Evolutionary conservation across 2,113 vertebrate species (phyloP), one percentile per base, ranked within the genome.

Genomic region (Variabilichromis moorii): DNA sequence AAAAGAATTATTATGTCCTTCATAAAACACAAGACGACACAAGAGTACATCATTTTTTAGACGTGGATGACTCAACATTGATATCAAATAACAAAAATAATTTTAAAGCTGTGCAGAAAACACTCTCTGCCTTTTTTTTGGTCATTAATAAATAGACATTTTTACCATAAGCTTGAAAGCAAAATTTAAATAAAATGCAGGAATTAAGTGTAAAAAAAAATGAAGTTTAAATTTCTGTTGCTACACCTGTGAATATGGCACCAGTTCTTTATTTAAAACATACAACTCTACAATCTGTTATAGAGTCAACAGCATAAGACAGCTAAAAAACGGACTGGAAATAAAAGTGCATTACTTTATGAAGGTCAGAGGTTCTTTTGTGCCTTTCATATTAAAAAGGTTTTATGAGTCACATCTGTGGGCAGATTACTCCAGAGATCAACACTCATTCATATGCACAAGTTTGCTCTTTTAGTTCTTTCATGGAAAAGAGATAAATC

Each of bases 41-140:
- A 73, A 45, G 21, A 73, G 68, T 28, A 73, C 5, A 28, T 1
- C 8, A 7, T 10, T 16, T 2, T 73, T 2, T 45, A 45, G 40
- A 5, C 2, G 0, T 73, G 21, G 13, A 26, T 73, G 40, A 17
- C 0, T 45, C 21, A 16, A 7, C 68, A 26, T 4, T 17, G 14
- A 28, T 5, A 45, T 73, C 4, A 45, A 45, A 73, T 73, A 26
- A 45, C 21, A 45, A 73, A 73, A 17, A 73, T 45, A 1, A 45
- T 5, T 45, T 73, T 26, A 45, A 26, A 73, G 37, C 21, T 45
- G 26, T 45, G 13, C 2, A 0, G 0, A 45, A 45, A 45, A 73
- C 1, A 24, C 40, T 0, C 66, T 0, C 13, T 71, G 21, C 3
- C 13, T 26, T 73, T 47, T 47, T 40, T 45, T 45, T 28, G n/a